Evolutionary conservation across 2,797 vertebrate species (phyloP), one percentile per base, ranked within the genome.

Genomic region (Poecilia gillii): DNA sequence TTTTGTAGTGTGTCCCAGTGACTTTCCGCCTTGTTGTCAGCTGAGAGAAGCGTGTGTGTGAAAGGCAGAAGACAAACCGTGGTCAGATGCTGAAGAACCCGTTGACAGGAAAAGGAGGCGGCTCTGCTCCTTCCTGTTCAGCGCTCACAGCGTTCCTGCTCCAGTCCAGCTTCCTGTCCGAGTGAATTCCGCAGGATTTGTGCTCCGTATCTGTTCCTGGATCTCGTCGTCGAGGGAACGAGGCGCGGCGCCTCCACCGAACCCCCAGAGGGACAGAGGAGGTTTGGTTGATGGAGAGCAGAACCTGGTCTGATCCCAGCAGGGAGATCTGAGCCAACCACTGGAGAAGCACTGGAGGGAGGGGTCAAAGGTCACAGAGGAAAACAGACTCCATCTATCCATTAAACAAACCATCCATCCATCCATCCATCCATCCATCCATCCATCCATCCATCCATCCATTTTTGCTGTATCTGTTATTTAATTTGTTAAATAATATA

Each of bases 51-150:
- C 23, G 8, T 39, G 43, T 13, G 12, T 8, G 33, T 33, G 53
- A 41, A 71, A 5, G 45, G n/a, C 33, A 59, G 62, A 20, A 23
- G 49, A 51, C 49, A 8, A 23, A 51, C 2, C 49, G 20, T 7
- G 1, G 12, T 5, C 47, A 75, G 53, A 78, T 14, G 14, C 7
- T 51, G n/a, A 75, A n/a, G 46, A 6, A 49, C 76, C 33, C 47
- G 25, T 83, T 46, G 8, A 23, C 62, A 71, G 82, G 75, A 75
- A 84, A 77, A 68, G 64, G 72, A 78, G 62, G 49, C 3, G 68
- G 71, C 57, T 75, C 46, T 6, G 23, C 57, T 33, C 28, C 66
- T 72, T 73, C 47, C 59, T 75, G 49, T 72, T 55, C 53, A 39
- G 20, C 43, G 57, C 70, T 23, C 8, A 11, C 47, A 25, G 31